Conservation (phyloP, 2,888 invertebrate genomes). For the Aporophyla nigra region DNA sequence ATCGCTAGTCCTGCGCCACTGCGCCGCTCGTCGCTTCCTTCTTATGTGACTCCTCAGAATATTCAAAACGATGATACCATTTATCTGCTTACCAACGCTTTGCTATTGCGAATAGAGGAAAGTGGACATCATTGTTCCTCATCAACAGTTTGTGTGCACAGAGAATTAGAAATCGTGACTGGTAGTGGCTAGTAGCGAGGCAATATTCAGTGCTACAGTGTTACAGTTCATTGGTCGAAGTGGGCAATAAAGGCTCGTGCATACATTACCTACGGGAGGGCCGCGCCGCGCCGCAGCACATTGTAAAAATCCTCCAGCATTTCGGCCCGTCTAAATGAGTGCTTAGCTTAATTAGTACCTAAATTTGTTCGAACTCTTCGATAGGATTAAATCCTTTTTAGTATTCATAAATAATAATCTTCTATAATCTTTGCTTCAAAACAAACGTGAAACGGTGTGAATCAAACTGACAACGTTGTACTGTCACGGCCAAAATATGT, state of each 20-base stretch:
- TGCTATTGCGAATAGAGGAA: not conserved
- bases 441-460: not conserved
- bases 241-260: not conserved
- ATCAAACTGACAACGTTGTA: not conserved
- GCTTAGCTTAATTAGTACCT: not conserved
- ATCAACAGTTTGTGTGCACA: not conserved
- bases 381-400: constrained; percentile 12
- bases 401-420: not conserved
- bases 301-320: not conserved
- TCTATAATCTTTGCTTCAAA: constrained; percentile 16
- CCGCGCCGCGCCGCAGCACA: not conserved
- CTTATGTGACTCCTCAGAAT: not conserved
- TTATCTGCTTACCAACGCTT: not conserved
- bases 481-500: not conserved
- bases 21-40: no score
- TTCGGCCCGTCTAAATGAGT: not conserved
- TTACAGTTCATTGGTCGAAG: not conserved
- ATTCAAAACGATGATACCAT: not conserved
- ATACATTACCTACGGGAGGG: not conserved
- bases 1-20: not conserved
- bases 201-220: not conserved
- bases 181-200: not conserved
- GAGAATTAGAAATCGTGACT: not conserved
- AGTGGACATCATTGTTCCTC: not conserved
- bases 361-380: not conserved